Evolutionary conservation across 2,797 vertebrate genomes (phyloP).

Genomic region (Platalea minor): DNA sequence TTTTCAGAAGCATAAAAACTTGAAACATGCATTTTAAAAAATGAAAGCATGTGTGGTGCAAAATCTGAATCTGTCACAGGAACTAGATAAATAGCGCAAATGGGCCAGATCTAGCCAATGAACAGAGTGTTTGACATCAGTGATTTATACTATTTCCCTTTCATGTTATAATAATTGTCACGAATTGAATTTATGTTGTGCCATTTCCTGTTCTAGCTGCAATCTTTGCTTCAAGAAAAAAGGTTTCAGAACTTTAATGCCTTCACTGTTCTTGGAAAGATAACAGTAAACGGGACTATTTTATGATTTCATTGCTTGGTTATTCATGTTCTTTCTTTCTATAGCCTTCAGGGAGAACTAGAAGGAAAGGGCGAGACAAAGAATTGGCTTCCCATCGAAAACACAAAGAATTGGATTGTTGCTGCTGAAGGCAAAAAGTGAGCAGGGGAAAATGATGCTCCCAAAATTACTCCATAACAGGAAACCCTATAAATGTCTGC

Average conservation of each 20-base stretch:
- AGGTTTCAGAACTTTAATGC: conserved; percentile 63
- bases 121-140: conserved; percentile 47
- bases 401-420: conserved; percentile 51
- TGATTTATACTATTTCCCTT: conserved; percentile 69
- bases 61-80: conserved; percentile 43
- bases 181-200: conserved; percentile 65
- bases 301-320: conserved; percentile 66
- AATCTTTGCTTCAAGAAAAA: conserved; percentile 59
- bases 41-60: conserved; percentile 45
- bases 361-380: conserved; percentile 21
- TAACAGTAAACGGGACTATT: conserved; percentile 53
- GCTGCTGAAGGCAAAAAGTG: conserved; percentile 28
- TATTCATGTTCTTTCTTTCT: conserved; percentile 50
- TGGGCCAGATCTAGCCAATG: conserved; percentile 50
- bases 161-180: conserved; percentile 72
- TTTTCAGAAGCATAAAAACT: conserved; percentile 43
- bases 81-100: conserved; percentile 59
- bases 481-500: conserved; percentile 29
- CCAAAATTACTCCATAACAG: conserved; percentile 31
- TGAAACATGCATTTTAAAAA: conserved; percentile 27
- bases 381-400: conserved; percentile 7
- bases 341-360: conserved; percentile 52
- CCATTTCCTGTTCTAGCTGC: conserved; percentile 68
- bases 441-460: conserved; percentile 42
- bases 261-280: conserved; percentile 63